Evolutionary conservation across 2,797 vertebrate species (phyloP), one percentile per base, ranked within the genome.

Genomic region (Somateria mollissima): DNA sequence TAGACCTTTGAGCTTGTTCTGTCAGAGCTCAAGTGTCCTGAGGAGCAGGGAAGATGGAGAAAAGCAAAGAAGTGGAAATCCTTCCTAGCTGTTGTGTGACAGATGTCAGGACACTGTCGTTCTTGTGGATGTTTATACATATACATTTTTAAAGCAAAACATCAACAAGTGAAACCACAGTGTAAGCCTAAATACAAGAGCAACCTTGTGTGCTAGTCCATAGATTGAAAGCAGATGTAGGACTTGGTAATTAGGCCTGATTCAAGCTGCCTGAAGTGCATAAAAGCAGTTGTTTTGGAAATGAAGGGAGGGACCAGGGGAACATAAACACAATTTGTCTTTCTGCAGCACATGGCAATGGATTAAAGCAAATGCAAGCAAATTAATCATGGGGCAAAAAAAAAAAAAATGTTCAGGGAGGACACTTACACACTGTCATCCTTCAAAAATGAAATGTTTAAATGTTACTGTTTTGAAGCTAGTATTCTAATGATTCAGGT

Each of bases 171-270:
- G 92, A 80, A 91, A 94, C 94, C 96, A 95, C 91, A 85, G 39
- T 88, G 81, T 41, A 93, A 96, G 90, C 32, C 84, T 66, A 80
- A 76, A 93, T 45, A 96, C 88, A 97, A 96, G 80, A 80, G 80
- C 74, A 95, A 97, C 95, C 88, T 94, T 97, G 87, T 97, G 83
- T 89, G 93, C 81, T 96, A 65, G 88, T 67, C 92, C 69, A 30
- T 53, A 96, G 96, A 98, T 98, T 98, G 96, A 97, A 98, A 98
- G 96, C 98, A 98, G 98, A 98, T 98, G 98, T 95, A 97, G 94
- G 96, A 79, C 93, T 95, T 92, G 47, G 95, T 97, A 98, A 98
- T 98, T 98, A 97, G 76, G 89, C 87, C 93, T 88, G 95, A 96
- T 97, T 97, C 21, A 90, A 90, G 81, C 94, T 93, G 91, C 95